Evolutionary conservation across 1,140 invertebrate species (phyloP), one percentile per base, ranked within the genome.

Genomic region (Aleiodes sp.): DNA sequence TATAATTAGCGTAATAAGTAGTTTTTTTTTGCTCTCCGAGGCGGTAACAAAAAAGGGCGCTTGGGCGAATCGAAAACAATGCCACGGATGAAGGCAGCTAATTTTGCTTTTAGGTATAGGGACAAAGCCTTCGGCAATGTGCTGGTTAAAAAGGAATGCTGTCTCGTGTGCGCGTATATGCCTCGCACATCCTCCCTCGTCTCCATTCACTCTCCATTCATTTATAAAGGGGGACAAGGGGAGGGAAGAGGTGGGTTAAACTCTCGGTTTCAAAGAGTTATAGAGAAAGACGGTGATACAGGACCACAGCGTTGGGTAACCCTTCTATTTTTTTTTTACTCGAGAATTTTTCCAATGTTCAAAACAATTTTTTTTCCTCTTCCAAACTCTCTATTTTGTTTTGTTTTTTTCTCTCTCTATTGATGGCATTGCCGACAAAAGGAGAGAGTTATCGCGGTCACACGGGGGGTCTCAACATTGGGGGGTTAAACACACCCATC

Each of bases 1-100:
- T 84, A 84, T 84, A 84, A 84, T 84, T 84, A 84, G 82, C 82
- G 83, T 84, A 84, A 84, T 84, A 84, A 84, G 81, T 82, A 82
- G 83, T 84, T 84, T 84, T 84, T 84, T 84, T 68, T 52, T 35
- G 9, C 52, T 56, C 64, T 28, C 14, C 59, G 16, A 57, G 66
- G 19, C 41, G 61, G 57, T 70, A 68, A 65, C 41, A 62, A 65
- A 73, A 72, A 69, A 63, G 67, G 62, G 66, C 41, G 52, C 68
- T 52, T 35, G 68, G 28, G 63, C 29, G 62, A 52, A 33, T 69
- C 46, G 68, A 70, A 73, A 73, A 73, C 68, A 78, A 82, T 82
- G 77, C 76, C 39, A 29, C 61, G 57, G 65, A 65, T 65, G 62
- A 73, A 67, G 68, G 64, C 64, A 73, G 71, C 71, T 73, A 73